Evolutionary conservation across 2,797 vertebrate genomes (phyloP).

Genomic region (Chloroceryle inda): DNA sequence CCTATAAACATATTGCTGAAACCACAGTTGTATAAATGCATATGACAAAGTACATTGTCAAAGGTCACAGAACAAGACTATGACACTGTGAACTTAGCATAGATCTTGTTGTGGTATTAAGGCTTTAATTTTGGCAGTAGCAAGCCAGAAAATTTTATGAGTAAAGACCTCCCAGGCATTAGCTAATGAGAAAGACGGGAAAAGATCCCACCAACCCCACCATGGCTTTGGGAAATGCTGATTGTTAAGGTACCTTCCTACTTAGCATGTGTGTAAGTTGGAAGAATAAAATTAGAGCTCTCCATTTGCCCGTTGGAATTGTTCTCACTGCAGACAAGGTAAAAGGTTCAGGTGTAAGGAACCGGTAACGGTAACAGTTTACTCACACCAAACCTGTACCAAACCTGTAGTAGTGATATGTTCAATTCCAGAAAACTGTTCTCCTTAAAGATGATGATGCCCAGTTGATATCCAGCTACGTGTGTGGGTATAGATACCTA

Average conservation of each 20-base stretch:
- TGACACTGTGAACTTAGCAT: neutral
- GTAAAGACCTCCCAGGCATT: neutral
- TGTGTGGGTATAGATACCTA: neutral
- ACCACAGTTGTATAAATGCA: neutral
- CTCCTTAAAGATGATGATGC: neutral
- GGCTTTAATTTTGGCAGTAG: slow-evolving; percentile 1
- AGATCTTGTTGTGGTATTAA: neutral
- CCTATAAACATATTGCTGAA: neutral
- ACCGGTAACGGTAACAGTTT: neutral
- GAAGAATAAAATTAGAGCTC: neutral
- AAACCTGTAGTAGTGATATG: too few species aligned
- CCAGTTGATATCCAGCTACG: accelerated
- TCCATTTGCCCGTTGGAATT: accelerated
- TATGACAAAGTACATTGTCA: neutral
- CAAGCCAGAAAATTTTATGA: neutral
- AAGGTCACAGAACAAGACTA: neutral
- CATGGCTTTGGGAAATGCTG: neutral
- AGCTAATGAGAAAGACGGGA: neutral
- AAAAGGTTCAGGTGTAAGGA: neutral
- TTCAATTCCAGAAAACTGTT: neutral
- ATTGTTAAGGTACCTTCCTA: neutral
- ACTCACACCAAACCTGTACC: neutral
- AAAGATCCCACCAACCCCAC: neutral
- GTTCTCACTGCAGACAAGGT: neutral
- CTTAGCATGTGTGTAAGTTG: neutral